Conservation (phyloP, 1,140 invertebrate genomes). For the Periplaneta americana region DNA sequence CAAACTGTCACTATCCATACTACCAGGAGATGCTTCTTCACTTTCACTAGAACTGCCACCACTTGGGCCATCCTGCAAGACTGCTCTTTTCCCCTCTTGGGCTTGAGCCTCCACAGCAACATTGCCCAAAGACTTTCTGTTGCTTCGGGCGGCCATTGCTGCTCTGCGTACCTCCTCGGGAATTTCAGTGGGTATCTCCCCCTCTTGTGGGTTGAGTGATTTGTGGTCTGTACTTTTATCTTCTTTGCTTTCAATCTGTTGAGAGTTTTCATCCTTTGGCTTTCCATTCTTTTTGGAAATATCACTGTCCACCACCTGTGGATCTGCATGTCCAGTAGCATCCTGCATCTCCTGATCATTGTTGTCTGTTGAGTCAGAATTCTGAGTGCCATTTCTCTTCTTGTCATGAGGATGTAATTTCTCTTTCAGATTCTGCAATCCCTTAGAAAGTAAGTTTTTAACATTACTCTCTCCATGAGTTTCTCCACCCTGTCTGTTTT, state of each 20-base stretch:
- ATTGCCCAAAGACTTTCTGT: constrained; percentile 35
- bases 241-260: not conserved
- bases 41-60: constrained; percentile 27
- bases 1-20: constrained; percentile 4
- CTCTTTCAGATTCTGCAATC: constrained; percentile 16
- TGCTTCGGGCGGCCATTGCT: constrained; percentile 57
- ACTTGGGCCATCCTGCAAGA: constrained; percentile 8
- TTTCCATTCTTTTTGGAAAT: not conserved
- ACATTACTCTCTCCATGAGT: constrained; percentile 8
- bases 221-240: not conserved
- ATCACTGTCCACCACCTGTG: not conserved
- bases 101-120: constrained; percentile 8
- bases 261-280: not conserved
- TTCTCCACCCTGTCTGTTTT: not conserved
- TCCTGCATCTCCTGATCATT: not conserved
- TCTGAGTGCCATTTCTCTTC: constrained; percentile 1
- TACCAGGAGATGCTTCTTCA: constrained; percentile 22
- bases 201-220: not conserved
- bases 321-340: not conserved
- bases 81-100: constrained; percentile 15
- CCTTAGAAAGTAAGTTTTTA: constrained; percentile 11
- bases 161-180: constrained; percentile 65
- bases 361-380: not conserved
- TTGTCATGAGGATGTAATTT: constrained; percentile 9
- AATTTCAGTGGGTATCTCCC: constrained; percentile 35